These are phyloP conservation scores for Eurypyga helias DNA, from an alignment of 2,113 vertebrate species.

Conservation along the genomic window DNA sequence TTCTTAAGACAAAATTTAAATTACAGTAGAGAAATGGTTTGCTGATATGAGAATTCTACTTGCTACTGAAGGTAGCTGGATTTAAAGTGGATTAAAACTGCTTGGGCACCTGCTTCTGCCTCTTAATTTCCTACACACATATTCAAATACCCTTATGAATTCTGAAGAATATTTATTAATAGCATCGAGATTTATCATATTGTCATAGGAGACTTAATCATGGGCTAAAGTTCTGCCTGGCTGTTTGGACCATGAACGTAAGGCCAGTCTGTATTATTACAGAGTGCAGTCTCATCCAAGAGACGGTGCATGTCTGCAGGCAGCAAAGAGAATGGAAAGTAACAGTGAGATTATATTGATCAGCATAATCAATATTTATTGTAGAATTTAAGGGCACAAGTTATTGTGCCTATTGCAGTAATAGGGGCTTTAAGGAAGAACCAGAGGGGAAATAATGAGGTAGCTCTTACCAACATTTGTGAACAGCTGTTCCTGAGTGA, in stretches of 20 bases:
- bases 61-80: not conserved
- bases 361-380: not conserved
- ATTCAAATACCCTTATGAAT: not conserved
- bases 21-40: not conserved
- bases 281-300: not conserved
- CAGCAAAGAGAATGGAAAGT: not conserved
- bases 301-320: not conserved
- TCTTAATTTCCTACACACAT: not conserved
- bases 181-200: not conserved
- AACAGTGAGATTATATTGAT: not conserved
- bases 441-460: not conserved
- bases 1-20: not conserved
- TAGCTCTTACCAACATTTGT: not conserved
- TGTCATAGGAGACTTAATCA: not conserved
- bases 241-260: not conserved
- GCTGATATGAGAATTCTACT: not conserved
- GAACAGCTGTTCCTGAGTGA: not conserved
- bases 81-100: not conserved
- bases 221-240: not conserved
- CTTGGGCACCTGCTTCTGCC: not conserved
- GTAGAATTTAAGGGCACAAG: not conserved
- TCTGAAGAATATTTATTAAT: not conserved
- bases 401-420: not conserved
- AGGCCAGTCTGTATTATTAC: not conserved
- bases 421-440: not conserved